A percentile compares a stretch with the other conserved stretches of the same genome.
Evolutionary conservation across 2,888 invertebrate genomes (phyloP).

Genomic region (Criorhina ranunculi): DNA sequence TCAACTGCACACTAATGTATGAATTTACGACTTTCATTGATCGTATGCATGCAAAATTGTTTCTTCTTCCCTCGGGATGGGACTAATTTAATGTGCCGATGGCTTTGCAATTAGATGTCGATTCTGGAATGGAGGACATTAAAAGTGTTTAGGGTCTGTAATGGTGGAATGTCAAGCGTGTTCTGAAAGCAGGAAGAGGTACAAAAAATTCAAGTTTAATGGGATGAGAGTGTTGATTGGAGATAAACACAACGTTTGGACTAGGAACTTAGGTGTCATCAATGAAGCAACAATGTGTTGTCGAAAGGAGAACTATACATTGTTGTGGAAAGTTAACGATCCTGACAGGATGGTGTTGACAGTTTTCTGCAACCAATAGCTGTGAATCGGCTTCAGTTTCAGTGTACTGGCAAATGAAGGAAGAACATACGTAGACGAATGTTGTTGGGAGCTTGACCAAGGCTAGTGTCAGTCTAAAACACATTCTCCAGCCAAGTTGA

Average conservation of each 20-base stretch:
- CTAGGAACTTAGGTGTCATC: not conserved
- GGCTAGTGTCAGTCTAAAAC: too few species aligned
- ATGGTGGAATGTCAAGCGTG: not conserved
- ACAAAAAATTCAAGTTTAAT: too few species aligned
- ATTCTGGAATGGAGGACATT: constrained; percentile 6
- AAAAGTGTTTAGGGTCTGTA: not conserved
- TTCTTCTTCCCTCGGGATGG: not conserved
- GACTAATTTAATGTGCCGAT: constrained; percentile 43
- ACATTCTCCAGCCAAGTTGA: too few species aligned
- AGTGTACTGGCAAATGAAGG: too few species aligned
- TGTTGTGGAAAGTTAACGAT: too few species aligned
- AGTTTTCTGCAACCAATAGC: too few species aligned
- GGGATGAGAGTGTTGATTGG: not conserved
- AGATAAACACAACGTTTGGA: not conserved
- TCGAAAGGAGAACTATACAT: not conserved
- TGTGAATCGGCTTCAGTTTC: too few species aligned
- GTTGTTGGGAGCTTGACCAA: too few species aligned
- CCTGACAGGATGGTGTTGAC: not conserved
- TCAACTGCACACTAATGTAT: constrained; percentile 13
- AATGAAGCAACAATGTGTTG: not conserved
- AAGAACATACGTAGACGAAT: too few species aligned
- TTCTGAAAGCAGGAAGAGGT: not conserved
- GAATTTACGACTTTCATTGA: constrained; percentile 65
- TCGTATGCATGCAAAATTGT: constrained; percentile 47
- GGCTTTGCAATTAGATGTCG: constrained; percentile 45